A percentile compares a stretch with the other conserved stretches of the same genome.
Evolutionary conservation across 2,888 invertebrate species (phyloP).

Genomic region (Volucella bombylans): DNA sequence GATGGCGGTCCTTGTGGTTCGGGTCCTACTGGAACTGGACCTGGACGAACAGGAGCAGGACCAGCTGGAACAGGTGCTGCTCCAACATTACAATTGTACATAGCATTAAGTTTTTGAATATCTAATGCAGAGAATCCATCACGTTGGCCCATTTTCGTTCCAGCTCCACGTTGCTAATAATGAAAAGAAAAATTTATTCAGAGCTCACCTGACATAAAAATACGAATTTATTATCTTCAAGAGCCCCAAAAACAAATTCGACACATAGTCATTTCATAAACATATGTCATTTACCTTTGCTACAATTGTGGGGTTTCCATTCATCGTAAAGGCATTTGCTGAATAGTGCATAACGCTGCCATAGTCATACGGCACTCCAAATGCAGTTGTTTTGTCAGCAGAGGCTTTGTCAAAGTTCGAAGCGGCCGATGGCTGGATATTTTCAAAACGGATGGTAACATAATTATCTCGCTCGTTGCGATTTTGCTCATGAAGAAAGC

Average conservation of each 20-base stretch:
- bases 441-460: conserved; percentile 86
- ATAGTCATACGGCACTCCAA: conserved; percentile 89
- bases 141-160: conserved; percentile 87
- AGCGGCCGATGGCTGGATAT: conserved; percentile 86
- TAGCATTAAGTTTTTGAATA: conserved; percentile 88
- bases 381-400: conserved; percentile 84
- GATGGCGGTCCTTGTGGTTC: conserved; percentile 27
- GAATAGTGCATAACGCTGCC: conserved; percentile 93
- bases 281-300: conserved; percentile 86
- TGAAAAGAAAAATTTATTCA: conserved; percentile 7
- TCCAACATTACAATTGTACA: conserved; percentile 86
- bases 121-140: conserved; percentile 89
- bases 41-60: background rate
- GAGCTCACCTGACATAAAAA: background rate
- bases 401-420: conserved; percentile 88
- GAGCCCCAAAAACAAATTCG: conserved; percentile 3
- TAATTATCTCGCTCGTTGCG: conserved; percentile 89
- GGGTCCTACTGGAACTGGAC: conserved; percentile 43
- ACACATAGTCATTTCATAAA: too few species aligned
- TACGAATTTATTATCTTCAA: background rate
- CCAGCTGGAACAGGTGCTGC: conserved; percentile 41
- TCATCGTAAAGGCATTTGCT: conserved; percentile 88
- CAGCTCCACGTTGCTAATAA: conserved; percentile 77
- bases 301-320: conserved; percentile 88
- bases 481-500: conserved; percentile 92